Base-by-base conservation (phyloP, 2,797 vertebrate species). In the Enteromius paludinosus region DNA sequence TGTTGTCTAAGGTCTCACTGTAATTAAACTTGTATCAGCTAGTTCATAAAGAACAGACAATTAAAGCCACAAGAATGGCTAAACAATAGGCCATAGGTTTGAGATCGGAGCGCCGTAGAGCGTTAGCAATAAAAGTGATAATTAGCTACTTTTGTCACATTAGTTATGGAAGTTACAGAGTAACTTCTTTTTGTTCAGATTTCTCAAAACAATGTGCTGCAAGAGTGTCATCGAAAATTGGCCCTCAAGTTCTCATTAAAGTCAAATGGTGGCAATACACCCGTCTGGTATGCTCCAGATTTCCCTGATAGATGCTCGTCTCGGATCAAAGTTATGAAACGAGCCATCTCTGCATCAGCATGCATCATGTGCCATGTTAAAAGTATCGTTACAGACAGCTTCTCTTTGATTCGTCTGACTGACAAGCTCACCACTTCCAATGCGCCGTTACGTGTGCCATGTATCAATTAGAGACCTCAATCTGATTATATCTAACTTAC, bases 21-120 rank as follows among this genome's bases (percentile, higher is more conserved):
- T 92, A 92, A 94, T 93, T 92, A 92, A 90, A 82, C 84, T 82
- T 85, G 65, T 80, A 87, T 85, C 84, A 73, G 74, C 79, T 76
- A 70, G 82, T 80, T 84, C 79, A 80, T 82, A 76, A 77, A 78
- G 45, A 88, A 80, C 81, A 82, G 47, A 81, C 79, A 81, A 70
- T 65, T 82, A 68, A 83, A 87, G 83, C 69, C 62, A 70, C 45
- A 70, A 59, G 71, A 84, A 75, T 38, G 74, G 66, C 86, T 77
- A 25, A 83, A 83, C 71, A 38, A 70, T 49, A 77, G 81, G 49
- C 49, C 81, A 77, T 69, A 83, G 72, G 81, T 70, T 83, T 70
- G 45, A n/a, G 25, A 70, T 74, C 2, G 15, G 73, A 45, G 41
- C 20, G 28, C 62, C 17, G 23, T n/a, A 17, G 43, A 74, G 35